Conservation (phyloP, 2,113 vertebrate genomes). For the Hyla sarda region DNA sequence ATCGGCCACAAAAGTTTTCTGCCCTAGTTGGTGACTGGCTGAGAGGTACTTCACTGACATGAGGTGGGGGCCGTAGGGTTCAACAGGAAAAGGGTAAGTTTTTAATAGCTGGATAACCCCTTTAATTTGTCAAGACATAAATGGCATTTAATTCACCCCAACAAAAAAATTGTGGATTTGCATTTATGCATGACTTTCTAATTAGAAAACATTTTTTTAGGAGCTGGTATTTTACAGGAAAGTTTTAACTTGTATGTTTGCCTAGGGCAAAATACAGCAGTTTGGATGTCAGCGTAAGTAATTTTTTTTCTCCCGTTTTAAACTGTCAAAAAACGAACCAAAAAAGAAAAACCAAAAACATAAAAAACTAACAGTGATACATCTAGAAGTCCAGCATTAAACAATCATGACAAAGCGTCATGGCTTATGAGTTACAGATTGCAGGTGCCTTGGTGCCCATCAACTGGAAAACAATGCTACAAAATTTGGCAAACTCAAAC, state of each 20-base stretch:
- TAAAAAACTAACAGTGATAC: no score
- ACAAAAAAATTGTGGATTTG: not conserved
- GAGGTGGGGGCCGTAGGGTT: no score
- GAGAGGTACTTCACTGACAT: no score
- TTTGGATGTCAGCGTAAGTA: not conserved
- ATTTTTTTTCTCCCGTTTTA: not conserved
- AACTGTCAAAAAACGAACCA: not conserved
- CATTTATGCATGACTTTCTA: not conserved
- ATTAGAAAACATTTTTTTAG: not conserved
- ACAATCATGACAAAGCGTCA: not conserved
- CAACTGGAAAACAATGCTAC: not conserved
- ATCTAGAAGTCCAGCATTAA: not conserved
- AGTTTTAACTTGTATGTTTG: not conserved
- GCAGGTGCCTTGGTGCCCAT: not conserved
- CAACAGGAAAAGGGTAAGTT: no score
- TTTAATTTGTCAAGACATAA: no score
- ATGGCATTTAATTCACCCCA: not conserved
- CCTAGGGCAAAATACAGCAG: not conserved
- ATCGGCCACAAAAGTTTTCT: no score
- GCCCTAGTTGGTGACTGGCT: no score
- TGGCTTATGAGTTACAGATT: not conserved
- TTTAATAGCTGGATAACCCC: no score
- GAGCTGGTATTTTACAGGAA: not conserved
- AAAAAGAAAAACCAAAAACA: no score
- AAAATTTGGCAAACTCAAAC: slow-evolving; percentile 23